A percentile compares a stretch with the other conserved stretches of the same genome.
Conservation (phyloP, 53 echinoderm and acorn worm genomes). For the Paracentrotus lividus region DNA sequence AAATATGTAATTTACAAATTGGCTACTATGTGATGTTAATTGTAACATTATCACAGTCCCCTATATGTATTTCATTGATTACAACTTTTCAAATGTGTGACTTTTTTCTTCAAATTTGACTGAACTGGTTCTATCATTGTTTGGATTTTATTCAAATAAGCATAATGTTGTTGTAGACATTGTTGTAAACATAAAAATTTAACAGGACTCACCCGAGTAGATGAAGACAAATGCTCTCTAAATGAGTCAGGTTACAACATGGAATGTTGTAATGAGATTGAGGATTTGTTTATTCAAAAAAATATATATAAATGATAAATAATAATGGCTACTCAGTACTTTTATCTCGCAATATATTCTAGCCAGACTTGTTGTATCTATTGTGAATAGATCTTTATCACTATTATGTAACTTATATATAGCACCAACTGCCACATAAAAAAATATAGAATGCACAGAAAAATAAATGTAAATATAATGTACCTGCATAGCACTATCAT, state of each 20-base stretch:
- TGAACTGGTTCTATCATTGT: too few relatives aligned
- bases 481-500: not conserved
- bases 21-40: too few relatives aligned
- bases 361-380: not conserved
- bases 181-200: not conserved
- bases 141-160: too few relatives aligned
- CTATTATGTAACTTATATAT: not conserved
- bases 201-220: not conserved
- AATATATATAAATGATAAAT: not conserved
- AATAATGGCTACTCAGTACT: conserved; percentile 17
- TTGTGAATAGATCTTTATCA: not conserved
- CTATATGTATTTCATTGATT: too few relatives aligned
- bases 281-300: not conserved
- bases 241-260: not conserved
- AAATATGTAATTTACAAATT: too few relatives aligned
- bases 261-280: not conserved
- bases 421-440: conserved; percentile 23
- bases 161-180: too few relatives aligned
- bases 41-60: too few relatives aligned
- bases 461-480: not conserved
- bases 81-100: too few relatives aligned
- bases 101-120: too few relatives aligned
- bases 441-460: not conserved
- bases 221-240: not conserved
- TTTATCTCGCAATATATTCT: not conserved